A percentile compares a stretch with the other conserved stretches of the same genome.
phyloP scores from a whole-genome alignment of 1,140 invertebrate genomes.

The Drosophila erecta region DNA sequence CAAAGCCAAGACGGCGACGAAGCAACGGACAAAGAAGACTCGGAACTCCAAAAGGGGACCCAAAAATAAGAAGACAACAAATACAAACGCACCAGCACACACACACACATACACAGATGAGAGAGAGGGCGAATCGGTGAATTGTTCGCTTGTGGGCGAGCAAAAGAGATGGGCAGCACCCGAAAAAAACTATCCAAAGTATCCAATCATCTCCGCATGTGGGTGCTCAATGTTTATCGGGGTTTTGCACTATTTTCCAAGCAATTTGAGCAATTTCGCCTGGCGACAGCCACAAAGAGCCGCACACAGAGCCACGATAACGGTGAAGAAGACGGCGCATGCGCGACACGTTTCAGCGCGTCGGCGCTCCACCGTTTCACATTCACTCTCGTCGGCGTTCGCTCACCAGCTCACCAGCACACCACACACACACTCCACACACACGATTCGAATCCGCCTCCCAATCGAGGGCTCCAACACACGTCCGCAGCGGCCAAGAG shows the following conservation, averaged over 20 bases:
- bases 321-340: conserved; percentile 74
- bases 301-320: conserved; percentile 57
- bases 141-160: conserved; percentile 41
- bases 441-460: conserved; percentile 28
- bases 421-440: conserved; percentile 18
- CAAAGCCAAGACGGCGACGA: conserved; percentile 61
- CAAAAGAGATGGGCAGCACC: conserved; percentile 63
- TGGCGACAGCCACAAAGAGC: conserved; percentile 42
- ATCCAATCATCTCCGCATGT: conserved; percentile 20
- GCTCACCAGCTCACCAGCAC: conserved; percentile 40
- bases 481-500: conserved; percentile 71
- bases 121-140: conserved; percentile 26
- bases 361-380: conserved; percentile 48
- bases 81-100: conserved; percentile 9
- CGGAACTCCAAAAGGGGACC: conserved; percentile 40
- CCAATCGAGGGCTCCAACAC: conserved; percentile 31
- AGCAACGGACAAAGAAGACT: conserved; percentile 56
- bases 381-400: conserved; percentile 65
- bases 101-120: conserved; percentile 46
- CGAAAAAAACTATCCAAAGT: conserved; percentile 50
- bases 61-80: conserved; percentile 28
- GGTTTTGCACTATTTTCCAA: conserved; percentile 43
- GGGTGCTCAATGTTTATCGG: conserved; percentile 41
- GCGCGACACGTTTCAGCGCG: conserved; percentile 75
- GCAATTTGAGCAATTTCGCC: conserved; percentile 57